Evolutionary conservation across 2,113 vertebrate species (phyloP).

Genomic region (Rhabdomys dilectus): DNA sequence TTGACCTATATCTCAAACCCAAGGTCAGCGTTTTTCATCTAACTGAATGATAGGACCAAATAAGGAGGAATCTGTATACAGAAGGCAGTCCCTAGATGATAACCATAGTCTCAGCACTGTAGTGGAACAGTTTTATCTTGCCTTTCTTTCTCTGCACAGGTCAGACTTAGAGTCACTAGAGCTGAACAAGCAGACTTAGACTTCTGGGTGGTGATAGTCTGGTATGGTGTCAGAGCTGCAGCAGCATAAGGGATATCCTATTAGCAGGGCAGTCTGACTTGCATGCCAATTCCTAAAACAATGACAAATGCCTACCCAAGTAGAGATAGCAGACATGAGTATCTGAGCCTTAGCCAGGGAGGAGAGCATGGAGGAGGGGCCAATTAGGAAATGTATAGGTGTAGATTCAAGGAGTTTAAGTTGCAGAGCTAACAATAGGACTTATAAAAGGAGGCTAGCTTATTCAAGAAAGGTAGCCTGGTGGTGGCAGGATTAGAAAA

Average conservation of each 20-base stretch:
- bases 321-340: neutral
- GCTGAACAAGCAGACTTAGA: neutral
- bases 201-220: neutral
- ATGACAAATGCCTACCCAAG: neutral
- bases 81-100: neutral
- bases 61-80: neutral
- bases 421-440: neutral
- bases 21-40: slow-evolving; percentile 6
- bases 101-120: neutral
- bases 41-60: slow-evolving; percentile 30
- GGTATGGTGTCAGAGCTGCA: neutral
- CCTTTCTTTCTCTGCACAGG: neutral
- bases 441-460: neutral
- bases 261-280: neutral
- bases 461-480: slow-evolving; percentile 28
- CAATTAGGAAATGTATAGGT: neutral
- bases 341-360: neutral
- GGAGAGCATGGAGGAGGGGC: slow-evolving; percentile 1
- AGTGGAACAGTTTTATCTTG: neutral
- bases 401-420: neutral
- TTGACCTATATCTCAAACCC: neutral
- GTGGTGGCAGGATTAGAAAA: neutral
- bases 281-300: neutral
- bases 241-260: neutral
- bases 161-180: neutral